These are phyloP conservation scores for Conopomorpha cramerella DNA, from an alignment of 1,140 invertebrate genomes.

Conservation along the genomic window DNA sequence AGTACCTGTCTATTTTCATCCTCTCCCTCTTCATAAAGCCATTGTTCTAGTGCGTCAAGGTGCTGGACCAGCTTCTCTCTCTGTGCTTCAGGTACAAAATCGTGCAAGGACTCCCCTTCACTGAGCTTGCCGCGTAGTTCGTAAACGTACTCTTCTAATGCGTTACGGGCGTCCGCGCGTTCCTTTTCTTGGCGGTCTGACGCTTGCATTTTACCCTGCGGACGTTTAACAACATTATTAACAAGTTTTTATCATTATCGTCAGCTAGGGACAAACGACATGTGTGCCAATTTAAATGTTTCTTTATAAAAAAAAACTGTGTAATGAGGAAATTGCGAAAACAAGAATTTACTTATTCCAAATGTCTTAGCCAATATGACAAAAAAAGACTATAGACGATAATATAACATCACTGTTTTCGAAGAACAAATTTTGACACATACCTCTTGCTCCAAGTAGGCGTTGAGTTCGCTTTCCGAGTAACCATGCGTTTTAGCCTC, in stretches of 20 bases:
- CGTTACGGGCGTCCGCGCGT: slow-evolving; percentile 92
- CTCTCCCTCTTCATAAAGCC: slow-evolving; percentile 94
- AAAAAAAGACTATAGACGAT: too few species aligned
- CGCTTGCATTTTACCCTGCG: slow-evolving; percentile 84
- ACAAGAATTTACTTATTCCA: too few species aligned
- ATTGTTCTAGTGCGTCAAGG: slow-evolving; percentile 89
- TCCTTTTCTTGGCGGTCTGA: slow-evolving; percentile 93
- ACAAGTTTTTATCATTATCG: too few species aligned
- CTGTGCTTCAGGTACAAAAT: slow-evolving; percentile 77
- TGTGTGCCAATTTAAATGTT: too few species aligned
- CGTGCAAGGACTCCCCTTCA: slow-evolving; percentile 74
- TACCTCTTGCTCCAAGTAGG: slow-evolving; percentile 83
- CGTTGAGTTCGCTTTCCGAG: slow-evolving; percentile 71
- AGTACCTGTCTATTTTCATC: slow-evolving; percentile 87
- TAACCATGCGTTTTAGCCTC: slow-evolving; percentile 74
- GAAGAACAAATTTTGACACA: slow-evolving; percentile 9
- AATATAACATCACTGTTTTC: too few species aligned
- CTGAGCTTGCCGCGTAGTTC: slow-evolving; percentile 83
- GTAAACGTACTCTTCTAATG: slow-evolving; percentile 98
- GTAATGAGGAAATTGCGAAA: too few species aligned
- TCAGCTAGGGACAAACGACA: too few species aligned
- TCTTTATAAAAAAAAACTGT: slow-evolving; percentile 1
- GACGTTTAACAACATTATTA: too few species aligned
- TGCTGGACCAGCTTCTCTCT: slow-evolving; percentile 68
- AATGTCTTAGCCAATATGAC: too few species aligned